Conservation (phyloP, 1,140 invertebrate genomes). For the Rhopalosiphum maidis region DNA sequence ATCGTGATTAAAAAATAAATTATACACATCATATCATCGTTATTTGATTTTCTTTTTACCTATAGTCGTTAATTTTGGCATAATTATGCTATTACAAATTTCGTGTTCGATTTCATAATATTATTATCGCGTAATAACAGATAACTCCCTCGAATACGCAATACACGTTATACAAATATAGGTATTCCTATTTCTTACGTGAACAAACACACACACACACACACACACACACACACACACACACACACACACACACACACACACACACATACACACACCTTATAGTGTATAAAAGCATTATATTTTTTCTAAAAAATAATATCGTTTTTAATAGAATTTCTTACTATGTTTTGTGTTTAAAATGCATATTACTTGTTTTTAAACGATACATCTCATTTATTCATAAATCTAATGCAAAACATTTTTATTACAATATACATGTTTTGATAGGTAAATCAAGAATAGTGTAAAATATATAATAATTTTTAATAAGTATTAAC, state of each 20-base stretch:
- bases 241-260: no score
- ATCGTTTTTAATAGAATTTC: no score
- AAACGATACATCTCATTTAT: neutral
- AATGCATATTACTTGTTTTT: neutral
- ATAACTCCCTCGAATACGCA: neutral
- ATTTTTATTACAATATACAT: no score
- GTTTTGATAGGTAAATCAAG: no score
- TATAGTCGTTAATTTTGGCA: neutral
- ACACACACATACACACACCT: no score
- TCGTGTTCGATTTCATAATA: neutral
- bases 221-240: no score
- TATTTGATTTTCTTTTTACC: neutral
- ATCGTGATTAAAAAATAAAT: neutral
- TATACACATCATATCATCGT: neutral
- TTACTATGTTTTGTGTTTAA: neutral
- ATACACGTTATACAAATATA: neutral
- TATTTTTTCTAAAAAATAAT: no score
- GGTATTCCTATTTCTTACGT: neutral
- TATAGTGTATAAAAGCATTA: neutral
- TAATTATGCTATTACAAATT: neutral
- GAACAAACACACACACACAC: no score
- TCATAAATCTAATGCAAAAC: neutral
- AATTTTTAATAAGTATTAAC: no score
- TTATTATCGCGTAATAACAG: neutral
- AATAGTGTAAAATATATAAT: no score